Conservation (phyloP, 2,113 vertebrate species). For the western clawed frog (Xenopus tropicalis) region UCB_Xtro_10.0 CM004445.2:103025501-103026000, state of each 20-base stretch:
- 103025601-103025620: conserved; percentile 49
- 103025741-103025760: conserved; percentile 51
- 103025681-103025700: conserved; percentile 51
- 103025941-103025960: background rate
- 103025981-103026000: background rate
- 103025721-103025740: conserved; percentile 50
- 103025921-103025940: background rate
- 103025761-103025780: conserved; percentile 27
- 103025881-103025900: background rate
- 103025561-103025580: conserved; percentile 48
- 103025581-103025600: conserved; percentile 51
- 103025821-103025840: background rate
- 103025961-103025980: background rate
- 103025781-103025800: background rate
- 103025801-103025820: background rate
- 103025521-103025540: conserved; percentile 53
- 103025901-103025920: background rate
- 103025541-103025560: conserved; percentile 53
- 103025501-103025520: conserved; percentile 40
- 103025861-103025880: background rate
- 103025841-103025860: background rate
- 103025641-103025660: conserved; percentile 47
- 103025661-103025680: conserved; percentile 53
- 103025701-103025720: conserved; percentile 52
- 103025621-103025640: conserved; percentile 52